phyloP scores from a whole-genome alignment of 2,797 vertebrate genomes.

The Odontamblyopus rebecca region DNA sequence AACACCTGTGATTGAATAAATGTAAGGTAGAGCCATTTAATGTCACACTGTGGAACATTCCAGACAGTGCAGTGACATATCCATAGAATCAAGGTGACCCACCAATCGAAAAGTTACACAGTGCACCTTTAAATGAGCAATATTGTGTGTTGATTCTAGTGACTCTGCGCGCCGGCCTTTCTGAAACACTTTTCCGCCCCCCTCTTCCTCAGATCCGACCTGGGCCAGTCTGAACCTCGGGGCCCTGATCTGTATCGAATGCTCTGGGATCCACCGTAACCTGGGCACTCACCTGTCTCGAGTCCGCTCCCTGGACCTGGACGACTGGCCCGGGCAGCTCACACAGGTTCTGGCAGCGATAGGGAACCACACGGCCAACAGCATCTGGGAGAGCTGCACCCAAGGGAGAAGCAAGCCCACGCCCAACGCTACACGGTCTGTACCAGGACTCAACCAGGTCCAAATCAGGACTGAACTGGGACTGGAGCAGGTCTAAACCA shows the following conservation, averaged over 20 bases:
- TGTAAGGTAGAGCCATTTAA: too few relatives aligned
- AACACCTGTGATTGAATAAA: too few relatives aligned
- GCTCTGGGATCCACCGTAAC: slow-evolving; percentile 95
- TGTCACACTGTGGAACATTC: too few relatives aligned
- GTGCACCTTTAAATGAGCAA: too few relatives aligned
- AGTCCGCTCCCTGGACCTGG: slow-evolving; percentile 92
- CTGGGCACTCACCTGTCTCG: slow-evolving; percentile 94
- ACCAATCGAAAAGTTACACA: too few relatives aligned
- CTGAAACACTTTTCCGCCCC: background rate
- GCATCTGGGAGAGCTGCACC: slow-evolving; percentile 91
- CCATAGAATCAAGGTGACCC: too few relatives aligned
- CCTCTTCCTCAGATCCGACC: slow-evolving; percentile 83
- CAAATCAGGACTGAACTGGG: too few relatives aligned
- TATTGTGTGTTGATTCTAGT: too few relatives aligned
- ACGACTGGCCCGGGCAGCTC: slow-evolving; percentile 93
- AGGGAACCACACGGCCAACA: slow-evolving; percentile 91
- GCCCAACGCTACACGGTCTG: slow-evolving; percentile 85
- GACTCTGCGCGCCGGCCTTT: too few relatives aligned
- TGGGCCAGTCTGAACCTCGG: slow-evolving; percentile 97
- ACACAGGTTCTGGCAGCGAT: slow-evolving; percentile 91
- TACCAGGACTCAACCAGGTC: background rate
- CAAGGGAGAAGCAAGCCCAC: slow-evolving; percentile 86
- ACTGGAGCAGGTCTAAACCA: too few relatives aligned
- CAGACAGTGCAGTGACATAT: too few relatives aligned
- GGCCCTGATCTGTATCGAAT: slow-evolving; percentile 95